These are phyloP conservation scores for Diogma glabrata DNA, from an alignment of 2,888 invertebrate genomes.

Conservation along the genomic window DNA sequence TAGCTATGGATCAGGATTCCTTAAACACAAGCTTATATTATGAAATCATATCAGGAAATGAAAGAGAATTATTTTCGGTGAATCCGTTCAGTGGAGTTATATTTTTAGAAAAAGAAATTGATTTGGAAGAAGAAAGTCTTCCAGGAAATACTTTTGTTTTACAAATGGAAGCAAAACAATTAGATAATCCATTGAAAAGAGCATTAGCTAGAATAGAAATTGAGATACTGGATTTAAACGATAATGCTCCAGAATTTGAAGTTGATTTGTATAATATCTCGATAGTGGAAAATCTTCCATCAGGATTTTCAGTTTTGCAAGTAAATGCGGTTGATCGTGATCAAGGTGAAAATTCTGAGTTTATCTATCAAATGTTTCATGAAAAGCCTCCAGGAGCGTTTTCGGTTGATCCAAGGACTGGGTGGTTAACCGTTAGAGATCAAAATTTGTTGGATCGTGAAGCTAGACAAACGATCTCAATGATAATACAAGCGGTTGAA, in stretches of 20 bases:
- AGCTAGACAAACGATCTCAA: constrained; percentile 53
- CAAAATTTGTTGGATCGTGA: constrained; percentile 69
- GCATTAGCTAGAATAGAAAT: constrained; percentile 62
- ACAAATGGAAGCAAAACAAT: constrained; percentile 67
- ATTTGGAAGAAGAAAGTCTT: constrained; percentile 63
- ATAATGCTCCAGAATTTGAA: constrained; percentile 78
- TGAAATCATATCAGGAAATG: constrained; percentile 71
- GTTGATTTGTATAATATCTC: constrained; percentile 85
- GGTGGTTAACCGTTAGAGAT: constrained; percentile 76
- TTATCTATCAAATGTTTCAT: constrained; percentile 55
- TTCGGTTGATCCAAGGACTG: constrained; percentile 62
- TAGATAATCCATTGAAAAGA: constrained; percentile 64
- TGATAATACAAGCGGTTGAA: constrained; percentile 71
- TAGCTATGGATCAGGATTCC: constrained; percentile 72
- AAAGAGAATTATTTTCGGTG: constrained; percentile 60
- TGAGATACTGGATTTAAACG: constrained; percentile 65
- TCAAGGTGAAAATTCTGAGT: constrained; percentile 77
- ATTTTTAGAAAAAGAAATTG: constrained; percentile 68
- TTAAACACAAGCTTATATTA: constrained; percentile 63
- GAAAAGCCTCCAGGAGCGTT: constrained; percentile 66
- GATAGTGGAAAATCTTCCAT: constrained; percentile 82
- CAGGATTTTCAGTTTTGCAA: constrained; percentile 45
- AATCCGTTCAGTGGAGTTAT: constrained; percentile 63
- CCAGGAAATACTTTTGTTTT: constrained; percentile 63
- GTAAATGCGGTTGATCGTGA: constrained; percentile 69